Conservation (phyloP, 2,113 vertebrate genomes). For the Zosterops borbonicus region DNA sequence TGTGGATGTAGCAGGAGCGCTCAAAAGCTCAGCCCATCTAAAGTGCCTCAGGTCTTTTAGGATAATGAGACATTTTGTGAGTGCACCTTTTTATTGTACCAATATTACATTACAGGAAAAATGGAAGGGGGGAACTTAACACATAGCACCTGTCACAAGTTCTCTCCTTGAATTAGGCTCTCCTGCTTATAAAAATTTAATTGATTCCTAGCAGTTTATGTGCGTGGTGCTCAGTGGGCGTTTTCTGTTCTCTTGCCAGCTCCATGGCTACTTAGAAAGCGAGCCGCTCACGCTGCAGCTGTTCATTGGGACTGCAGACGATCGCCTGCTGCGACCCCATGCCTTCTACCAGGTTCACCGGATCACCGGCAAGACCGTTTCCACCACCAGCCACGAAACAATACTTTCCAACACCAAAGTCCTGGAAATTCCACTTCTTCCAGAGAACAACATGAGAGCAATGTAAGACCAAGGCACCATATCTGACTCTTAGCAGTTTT, state of each 20-base stretch:
- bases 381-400: constrained; percentile 93
- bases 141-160: constrained; percentile 54
- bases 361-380: constrained; percentile 95
- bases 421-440: constrained; percentile 92
- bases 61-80: constrained; percentile 61
- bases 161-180: constrained; percentile 39
- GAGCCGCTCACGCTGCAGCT: constrained; percentile 94
- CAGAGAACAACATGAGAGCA: constrained; percentile 94
- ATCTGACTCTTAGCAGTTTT: background rate
- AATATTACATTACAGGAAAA: constrained; percentile 37
- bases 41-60: constrained; percentile 30
- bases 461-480: constrained; percentile 75
- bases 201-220: constrained; percentile 39
- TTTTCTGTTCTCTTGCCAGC: constrained; percentile 85
- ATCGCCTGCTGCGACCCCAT: constrained; percentile 93
- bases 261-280: constrained; percentile 91
- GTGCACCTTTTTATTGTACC: constrained; percentile 63
- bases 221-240: constrained; percentile 68
- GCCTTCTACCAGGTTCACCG: constrained; percentile 98
- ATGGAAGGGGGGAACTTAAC: constrained; percentile 5
- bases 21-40: background rate
- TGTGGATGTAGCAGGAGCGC: background rate
- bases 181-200: constrained; percentile 54
- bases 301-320: constrained; percentile 96
- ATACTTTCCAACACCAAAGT: constrained; percentile 94